Evolutionary conservation across 2,797 vertebrate species (phyloP), one percentile per base, ranked within the genome.

Genomic region (Agapornis canus): DNA sequence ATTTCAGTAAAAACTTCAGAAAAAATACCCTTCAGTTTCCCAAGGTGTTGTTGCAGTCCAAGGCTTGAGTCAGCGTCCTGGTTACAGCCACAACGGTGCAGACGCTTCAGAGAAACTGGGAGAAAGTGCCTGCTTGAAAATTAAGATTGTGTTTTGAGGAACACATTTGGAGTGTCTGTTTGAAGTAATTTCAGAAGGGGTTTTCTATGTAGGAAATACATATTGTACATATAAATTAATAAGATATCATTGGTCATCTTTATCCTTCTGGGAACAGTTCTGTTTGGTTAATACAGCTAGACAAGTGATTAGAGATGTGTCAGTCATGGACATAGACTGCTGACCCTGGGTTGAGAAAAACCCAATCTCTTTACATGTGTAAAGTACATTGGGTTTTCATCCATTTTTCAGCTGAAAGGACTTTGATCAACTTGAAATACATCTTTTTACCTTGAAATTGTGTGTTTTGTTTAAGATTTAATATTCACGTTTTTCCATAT

Each of bases 61-160:
- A 70, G 35, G 18, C 45, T 85, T 3, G 0, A 57, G 23, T 89
- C n/a, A 16, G 29, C 4, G 0, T 75, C 49, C 25, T 73, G n/a
- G 5, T 37, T 65, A 8, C 77, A 49, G n/a, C 57, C 31, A 21
- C 13, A 45, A 13, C 29, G 57, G 56, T 21, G 21, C 69, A 4
- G 3, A 66, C 0, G 0, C 43, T 79, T 16, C 17, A 26, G 65
- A 40, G 21, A 35, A 47, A 2, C 12, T 70, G 47, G 6, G 37
- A 64, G 32, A 70, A 90, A 68, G 13, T 43, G 20, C 25, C 29
- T 42, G 21, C 69, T 86, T 82, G 81, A 57, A 88, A 92, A 54
- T 20, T 9, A 11, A 75, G 68, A 12, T 22, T 25, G 8, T 39
- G 7, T 75, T 78, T 81, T 32, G 40, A 56, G 23, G 18, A 52